Evolutionary conservation across 1,140 invertebrate genomes (phyloP), one percentile per base, ranked within the genome.

Genomic region (Heliconius nattereri): DNA sequence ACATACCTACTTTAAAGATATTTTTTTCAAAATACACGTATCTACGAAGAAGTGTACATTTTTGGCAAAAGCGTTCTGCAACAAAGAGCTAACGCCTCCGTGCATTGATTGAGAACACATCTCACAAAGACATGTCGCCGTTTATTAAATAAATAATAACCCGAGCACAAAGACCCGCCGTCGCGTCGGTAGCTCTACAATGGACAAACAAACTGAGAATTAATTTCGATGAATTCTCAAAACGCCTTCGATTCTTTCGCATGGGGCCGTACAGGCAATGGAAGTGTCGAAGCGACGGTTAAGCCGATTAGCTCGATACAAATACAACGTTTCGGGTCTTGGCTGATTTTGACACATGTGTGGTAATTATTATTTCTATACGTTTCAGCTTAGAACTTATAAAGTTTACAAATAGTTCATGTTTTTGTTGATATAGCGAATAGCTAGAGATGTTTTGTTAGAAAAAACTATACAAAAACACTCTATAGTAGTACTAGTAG

Each of bases 91-190:
- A 87, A 88, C 89, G 86, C 90, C 88, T 92, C 74, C 87, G 83
- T 78, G 85, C 81, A 85, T 88, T 87, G 89, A 91, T 91, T 85
- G 85, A 86, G 86, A 86, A 88, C 83, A 85, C 85, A 83, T 87
- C 82, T 76, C 80, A 91, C 91, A 91, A 91, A 87, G 85, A 83
- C 54, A 84, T 88, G 87, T 90, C 85, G 86, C 85, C 89, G 87
- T 91, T 88, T 92, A 92, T 93, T 94, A 94, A 92, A 94, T 92
- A 94, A 92, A 94, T 94, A 93, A 91, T 90, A 88, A 90, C 87
- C 85, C 23, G 71, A 37, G 35, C 81, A 92, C 90, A 94, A 94
- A 87, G 83, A 75, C 78, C 73, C 35, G 71, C 71, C 71, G 71
- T 72, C 71, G 75, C 87, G 86, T 87, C 87, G 89, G 91, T 90